Evolutionary conservation across 2,797 vertebrate genomes (phyloP), one percentile per base, ranked within the genome.

Genomic region (Poeciliopsis paucimaculata): DNA sequence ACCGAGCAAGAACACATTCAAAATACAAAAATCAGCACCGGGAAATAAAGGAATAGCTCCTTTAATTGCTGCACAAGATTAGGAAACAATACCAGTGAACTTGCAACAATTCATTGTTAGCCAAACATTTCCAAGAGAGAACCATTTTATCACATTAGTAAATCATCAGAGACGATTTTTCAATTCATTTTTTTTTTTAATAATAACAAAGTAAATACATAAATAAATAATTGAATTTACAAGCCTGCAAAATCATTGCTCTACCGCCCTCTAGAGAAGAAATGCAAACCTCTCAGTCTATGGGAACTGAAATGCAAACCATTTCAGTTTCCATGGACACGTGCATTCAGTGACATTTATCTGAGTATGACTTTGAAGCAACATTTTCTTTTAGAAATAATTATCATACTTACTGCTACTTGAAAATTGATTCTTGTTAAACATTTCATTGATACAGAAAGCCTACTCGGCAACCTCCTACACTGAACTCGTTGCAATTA

Each of bases 261-360:
- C 66, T 86, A n/a, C 23, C 0, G 64, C 80, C 80, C 71, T 64
- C 90, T 90, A 36, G 41, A 62, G 84, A 2, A 49, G 0, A 5
- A 16, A 43, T n/a, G 12, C 3, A 36, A 1, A 47, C 0, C 49
- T 53, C 49, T 26, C 49, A 23, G 7, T 51, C 20, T 0, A 23
- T 23, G 18, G 6, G 49, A 51, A 23, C 49, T 51, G 20, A 51
- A 51, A 53, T 9, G 8, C 49, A 23, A 23, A 51, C 7, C 7
- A 53, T 68, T 62, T 49, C 1, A 62, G 8, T 10, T 23, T 39
- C 34, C 7, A 39, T 36, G 18, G 34, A 39, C 18, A 36, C 18
- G 34, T 10, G 8, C 15, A 4, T 51, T 23, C 49, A 51, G 49
- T 23, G 49, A 51, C 20, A 23, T 23, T 51, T 51, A 26, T 53